Evolutionary conservation across 2,113 vertebrate genomes (phyloP).

Genomic region (Miniopterus natalensis): DNA sequence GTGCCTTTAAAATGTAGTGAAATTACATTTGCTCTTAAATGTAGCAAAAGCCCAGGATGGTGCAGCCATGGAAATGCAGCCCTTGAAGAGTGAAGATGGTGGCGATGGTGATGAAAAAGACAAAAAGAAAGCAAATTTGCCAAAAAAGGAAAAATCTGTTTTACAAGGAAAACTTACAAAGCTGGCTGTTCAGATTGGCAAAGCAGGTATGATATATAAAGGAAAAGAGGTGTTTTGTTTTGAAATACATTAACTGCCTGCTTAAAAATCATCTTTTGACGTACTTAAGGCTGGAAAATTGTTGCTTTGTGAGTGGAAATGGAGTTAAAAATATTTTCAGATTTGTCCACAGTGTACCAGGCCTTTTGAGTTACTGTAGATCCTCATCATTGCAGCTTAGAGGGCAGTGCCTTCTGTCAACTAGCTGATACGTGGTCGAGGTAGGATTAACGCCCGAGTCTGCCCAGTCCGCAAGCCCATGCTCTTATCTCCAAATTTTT

Average conservation of each 20-base stretch:
- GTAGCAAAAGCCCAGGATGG: slow-evolving; percentile 99
- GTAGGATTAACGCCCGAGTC: not conserved
- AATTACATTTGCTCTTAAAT: slow-evolving; percentile 60
- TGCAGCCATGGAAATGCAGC: slow-evolving; percentile 99
- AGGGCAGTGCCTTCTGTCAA: not conserved
- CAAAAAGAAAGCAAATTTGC: slow-evolving; percentile 96
- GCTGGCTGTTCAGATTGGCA: slow-evolving; percentile 98
- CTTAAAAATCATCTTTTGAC: not conserved
- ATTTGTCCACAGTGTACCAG: not conserved
- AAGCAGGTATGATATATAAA: slow-evolving; percentile 93
- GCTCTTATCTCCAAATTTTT: not conserved
- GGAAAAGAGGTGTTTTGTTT: slow-evolving; percentile 20
- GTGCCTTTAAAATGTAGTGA: slow-evolving; percentile 43
- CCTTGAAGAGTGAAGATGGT: slow-evolving; percentile 97
- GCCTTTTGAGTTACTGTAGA: slow-evolving; percentile 18
- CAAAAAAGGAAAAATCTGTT: slow-evolving; percentile 99
- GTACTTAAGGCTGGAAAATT: not conserved
- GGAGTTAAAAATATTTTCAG: not conserved
- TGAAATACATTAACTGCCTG: not conserved
- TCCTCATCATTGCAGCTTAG: not conserved
- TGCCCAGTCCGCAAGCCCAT: not conserved
- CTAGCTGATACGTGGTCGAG: not conserved
- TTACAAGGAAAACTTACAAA: slow-evolving; percentile 99
- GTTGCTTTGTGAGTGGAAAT: not conserved
- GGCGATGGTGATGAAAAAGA: slow-evolving; percentile 94